Base-by-base conservation (phyloP, 2,888 invertebrate species). In the Timandra comae region DNA sequence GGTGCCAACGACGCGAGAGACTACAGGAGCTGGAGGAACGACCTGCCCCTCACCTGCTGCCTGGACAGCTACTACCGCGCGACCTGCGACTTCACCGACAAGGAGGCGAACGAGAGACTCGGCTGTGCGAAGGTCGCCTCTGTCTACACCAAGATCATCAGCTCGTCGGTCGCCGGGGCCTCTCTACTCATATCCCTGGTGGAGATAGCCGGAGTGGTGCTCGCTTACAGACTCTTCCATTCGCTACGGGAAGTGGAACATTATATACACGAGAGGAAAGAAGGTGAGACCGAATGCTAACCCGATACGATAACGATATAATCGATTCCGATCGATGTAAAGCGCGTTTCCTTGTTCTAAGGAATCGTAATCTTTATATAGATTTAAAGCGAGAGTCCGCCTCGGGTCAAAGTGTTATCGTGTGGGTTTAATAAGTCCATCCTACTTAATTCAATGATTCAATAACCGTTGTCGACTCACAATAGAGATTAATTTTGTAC, bases 111-210 rank as follows among this genome's bases (percentile, higher is more conserved):
- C 37, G 85, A 85, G 37, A 61, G 84, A 49, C 49, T 84, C 24
- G 85, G 85, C 24, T 85, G 84, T 64, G 82, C 84, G 44, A 84
- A 84, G 62, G 85, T 85, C 35, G 85, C 85, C 1, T 52, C 84
- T n/a, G 85, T 82, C 11, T 85, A 85, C 43, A 78, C 81, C 0
- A 84, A 84, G 56, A 85, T 85, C 31, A 82, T 85, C 46, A 81
- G 80, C 38, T 82, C 84, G 0, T 79, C 79, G 0, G 66, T 85
- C 0, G 84, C 82, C 5, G 84, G 80, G 7, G 77, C 78, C 20
- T 79, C 82, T 0, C 46, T 84, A 6, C 41, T 85, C 3, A 80
- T 84, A 6, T 71, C 75, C 2, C 22, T 84, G 19, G 44, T 82
- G 19, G 82, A 84, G 46, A 72, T 84, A 8, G 64, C 66, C 2